Evolutionary conservation across 2,113 vertebrate species (phyloP).

Genomic region (Sapajus apella): DNA sequence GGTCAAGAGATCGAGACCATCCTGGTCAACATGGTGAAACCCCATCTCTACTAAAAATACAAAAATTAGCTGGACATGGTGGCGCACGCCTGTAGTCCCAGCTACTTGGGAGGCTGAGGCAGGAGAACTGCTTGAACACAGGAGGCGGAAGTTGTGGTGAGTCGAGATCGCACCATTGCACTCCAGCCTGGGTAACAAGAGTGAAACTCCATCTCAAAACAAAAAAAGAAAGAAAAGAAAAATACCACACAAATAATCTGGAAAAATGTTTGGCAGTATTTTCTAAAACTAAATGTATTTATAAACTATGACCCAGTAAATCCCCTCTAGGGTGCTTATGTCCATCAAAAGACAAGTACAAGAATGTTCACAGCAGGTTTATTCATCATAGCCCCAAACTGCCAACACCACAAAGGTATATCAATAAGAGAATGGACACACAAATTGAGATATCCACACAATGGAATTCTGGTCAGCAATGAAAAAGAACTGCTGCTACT

Average conservation of each 20-base stretch:
- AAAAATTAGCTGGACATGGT: too few relatives aligned
- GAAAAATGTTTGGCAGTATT: neutral
- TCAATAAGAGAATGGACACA: neutral
- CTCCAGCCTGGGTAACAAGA: too few relatives aligned
- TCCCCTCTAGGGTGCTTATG: neutral
- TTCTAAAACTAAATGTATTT: neutral
- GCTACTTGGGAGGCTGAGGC: too few relatives aligned
- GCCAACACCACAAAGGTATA: neutral
- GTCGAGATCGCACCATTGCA: too few relatives aligned
- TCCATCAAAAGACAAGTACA: neutral
- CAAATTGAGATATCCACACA: neutral
- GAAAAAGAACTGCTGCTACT: neutral
- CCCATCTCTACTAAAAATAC: too few relatives aligned
- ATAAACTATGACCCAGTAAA: neutral
- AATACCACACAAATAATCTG: neutral
- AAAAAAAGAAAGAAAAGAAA: conserved; percentile 45
- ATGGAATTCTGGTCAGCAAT: neutral
- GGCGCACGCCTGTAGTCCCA: too few relatives aligned
- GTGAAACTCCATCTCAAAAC: neutral
- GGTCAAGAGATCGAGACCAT: too few relatives aligned
- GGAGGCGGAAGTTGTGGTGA: too few relatives aligned
- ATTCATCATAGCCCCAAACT: neutral
- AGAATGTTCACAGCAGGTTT: neutral
- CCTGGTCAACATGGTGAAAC: too few relatives aligned
- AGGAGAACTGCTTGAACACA: too few relatives aligned